phyloP scores from a whole-genome alignment of 1,140 invertebrate species.

The Caenorhabditis elegans region WBcel235 BX284604.4:9512001-9512500 shows the following conservation, averaged over 20 bases:
- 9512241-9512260: conserved; percentile 63
- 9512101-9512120: conserved; percentile 70
- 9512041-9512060: too few relatives aligned
- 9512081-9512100: conserved; percentile 57
- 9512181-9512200: conserved; percentile 64
- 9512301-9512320: conserved; percentile 56
- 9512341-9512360: not conserved
- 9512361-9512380: not conserved
- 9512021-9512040: too few relatives aligned
- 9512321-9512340: not conserved
- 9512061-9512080: too few relatives aligned
- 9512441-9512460: conserved; percentile 65
- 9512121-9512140: conserved; percentile 67
- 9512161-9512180: conserved; percentile 69
- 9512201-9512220: conserved; percentile 50
- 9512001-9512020: too few relatives aligned
- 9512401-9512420: conserved; percentile 60
- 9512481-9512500: conserved; percentile 64
- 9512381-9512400: conserved; percentile 21
- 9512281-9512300: conserved; percentile 59
- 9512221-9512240: conserved; percentile 64
- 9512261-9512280: conserved; percentile 56
- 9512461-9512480: conserved; percentile 63
- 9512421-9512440: conserved; percentile 60
- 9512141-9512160: conserved; percentile 72